These are phyloP conservation scores for Stegastes partitus DNA, from an alignment of 2,113 vertebrate species.

Conservation along the genomic window DNA sequence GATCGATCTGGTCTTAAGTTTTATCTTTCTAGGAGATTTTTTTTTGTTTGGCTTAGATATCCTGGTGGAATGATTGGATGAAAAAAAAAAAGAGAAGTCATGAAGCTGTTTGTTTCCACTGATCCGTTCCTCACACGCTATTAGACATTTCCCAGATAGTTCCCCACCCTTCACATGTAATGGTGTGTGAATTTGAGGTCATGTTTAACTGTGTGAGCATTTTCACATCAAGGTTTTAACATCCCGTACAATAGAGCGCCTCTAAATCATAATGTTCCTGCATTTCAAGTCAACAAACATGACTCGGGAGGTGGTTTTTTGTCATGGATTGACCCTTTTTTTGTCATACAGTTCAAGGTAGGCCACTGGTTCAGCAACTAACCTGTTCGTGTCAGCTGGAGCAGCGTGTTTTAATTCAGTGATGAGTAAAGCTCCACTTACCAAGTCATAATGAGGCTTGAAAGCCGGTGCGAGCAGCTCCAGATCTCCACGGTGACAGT, in stretches of 20 bases:
- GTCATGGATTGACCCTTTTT: neutral
- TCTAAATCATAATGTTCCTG: neutral
- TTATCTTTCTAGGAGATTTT: constrained; percentile 60
- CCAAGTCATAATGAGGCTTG: constrained; percentile 30
- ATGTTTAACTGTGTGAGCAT: constrained; percentile 56
- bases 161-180: constrained; percentile 61
- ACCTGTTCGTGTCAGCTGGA: neutral
- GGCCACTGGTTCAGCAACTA: neutral
- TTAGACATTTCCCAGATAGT: constrained; percentile 65
- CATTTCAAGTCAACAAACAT: neutral
- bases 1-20: constrained; percentile 64
- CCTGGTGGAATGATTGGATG: constrained; percentile 43
- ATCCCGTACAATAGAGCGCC: constrained; percentile 16
- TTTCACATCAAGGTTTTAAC: constrained; percentile 48
- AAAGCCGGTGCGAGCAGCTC: constrained; percentile 30
- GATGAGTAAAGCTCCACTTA: neutral
- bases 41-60: constrained; percentile 48
- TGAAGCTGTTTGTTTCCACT: constrained; percentile 53
- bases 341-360: neutral
- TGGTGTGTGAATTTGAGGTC: constrained; percentile 64
- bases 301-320: neutral
- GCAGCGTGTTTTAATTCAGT: neutral
- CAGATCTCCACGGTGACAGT: constrained; percentile 50
- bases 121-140: constrained; percentile 71
- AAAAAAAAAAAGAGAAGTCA: too few relatives aligned